Evolutionary conservation across 2,113 vertebrate genomes (phyloP).

Genomic region (Motacilla alba): DNA sequence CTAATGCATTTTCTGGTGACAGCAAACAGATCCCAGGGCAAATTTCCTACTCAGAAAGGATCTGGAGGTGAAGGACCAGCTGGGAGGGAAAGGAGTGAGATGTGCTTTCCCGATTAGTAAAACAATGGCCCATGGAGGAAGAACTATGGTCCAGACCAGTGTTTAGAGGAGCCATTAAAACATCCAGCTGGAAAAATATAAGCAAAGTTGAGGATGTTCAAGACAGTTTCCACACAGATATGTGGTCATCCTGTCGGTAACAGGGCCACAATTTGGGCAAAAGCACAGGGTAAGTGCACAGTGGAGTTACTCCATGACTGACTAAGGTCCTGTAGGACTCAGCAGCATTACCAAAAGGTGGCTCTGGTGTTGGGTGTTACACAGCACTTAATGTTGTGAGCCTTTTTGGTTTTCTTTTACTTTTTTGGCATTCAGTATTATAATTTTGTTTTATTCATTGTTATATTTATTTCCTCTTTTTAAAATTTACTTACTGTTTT

Average conservation of each 20-base stretch:
- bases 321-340: not conserved
- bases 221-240: not conserved
- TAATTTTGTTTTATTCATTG: not conserved
- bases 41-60: not conserved
- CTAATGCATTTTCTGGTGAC: not conserved
- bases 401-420: not conserved
- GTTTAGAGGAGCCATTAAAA: not conserved
- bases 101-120: not conserved
- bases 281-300: not conserved
- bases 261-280: not conserved
- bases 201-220: not conserved
- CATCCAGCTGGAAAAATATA: not conserved
- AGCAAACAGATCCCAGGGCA: not conserved
- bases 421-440: not conserved
- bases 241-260: fast-evolving
- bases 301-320: not conserved
- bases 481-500: not conserved
- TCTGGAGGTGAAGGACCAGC: not conserved
- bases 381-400: not conserved
- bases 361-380: not conserved
- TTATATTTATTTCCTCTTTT: not conserved
- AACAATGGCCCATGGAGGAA: not conserved
- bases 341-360: not conserved
- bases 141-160: not conserved
- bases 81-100: not conserved